phyloP scores from a whole-genome alignment of 2,888 invertebrate species.

The Therioaphis trifolii region DNA sequence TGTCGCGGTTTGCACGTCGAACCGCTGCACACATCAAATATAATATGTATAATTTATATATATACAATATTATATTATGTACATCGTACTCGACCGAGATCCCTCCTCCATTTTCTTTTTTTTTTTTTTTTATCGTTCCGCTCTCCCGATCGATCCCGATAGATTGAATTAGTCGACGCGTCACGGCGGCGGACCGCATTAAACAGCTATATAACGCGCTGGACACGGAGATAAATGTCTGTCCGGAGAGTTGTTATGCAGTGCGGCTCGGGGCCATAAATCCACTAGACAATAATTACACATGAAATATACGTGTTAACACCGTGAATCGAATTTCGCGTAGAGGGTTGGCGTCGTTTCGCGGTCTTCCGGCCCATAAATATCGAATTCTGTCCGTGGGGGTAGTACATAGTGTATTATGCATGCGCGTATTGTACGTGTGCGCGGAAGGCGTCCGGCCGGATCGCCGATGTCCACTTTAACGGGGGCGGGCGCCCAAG shows the following conservation, averaged over 20 bases:
- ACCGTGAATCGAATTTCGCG: constrained; percentile 38
- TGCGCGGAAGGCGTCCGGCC: constrained; percentile 34
- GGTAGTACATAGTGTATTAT: background rate
- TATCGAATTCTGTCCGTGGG: constrained; percentile 37
- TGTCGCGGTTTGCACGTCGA: too few relatives aligned
- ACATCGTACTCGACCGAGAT: too few relatives aligned
- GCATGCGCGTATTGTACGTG: background rate
- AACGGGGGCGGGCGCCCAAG: constrained; percentile 5
- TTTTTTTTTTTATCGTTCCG: background rate
- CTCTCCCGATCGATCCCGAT: constrained; percentile 20
- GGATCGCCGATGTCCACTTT: constrained; percentile 48
- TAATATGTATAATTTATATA: background rate
- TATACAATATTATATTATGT: too few relatives aligned
- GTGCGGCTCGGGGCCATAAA: constrained; percentile 20
- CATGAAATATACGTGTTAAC: constrained; percentile 54
- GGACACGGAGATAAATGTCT: constrained; percentile 56
- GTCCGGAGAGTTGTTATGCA: constrained; percentile 37
- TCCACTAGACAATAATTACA: constrained; percentile 41
- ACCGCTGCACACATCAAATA: too few relatives aligned
- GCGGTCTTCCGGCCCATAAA: constrained; percentile 56
- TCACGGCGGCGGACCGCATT: background rate
- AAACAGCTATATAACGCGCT: background rate
- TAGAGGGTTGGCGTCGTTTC: constrained; percentile 32
- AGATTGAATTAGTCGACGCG: constrained; percentile 48
- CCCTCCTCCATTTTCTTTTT: too few relatives aligned